Evolutionary conservation across 2,797 vertebrate genomes (phyloP), one percentile per base, ranked within the genome.

Genomic region (Pterois miles): DNA sequence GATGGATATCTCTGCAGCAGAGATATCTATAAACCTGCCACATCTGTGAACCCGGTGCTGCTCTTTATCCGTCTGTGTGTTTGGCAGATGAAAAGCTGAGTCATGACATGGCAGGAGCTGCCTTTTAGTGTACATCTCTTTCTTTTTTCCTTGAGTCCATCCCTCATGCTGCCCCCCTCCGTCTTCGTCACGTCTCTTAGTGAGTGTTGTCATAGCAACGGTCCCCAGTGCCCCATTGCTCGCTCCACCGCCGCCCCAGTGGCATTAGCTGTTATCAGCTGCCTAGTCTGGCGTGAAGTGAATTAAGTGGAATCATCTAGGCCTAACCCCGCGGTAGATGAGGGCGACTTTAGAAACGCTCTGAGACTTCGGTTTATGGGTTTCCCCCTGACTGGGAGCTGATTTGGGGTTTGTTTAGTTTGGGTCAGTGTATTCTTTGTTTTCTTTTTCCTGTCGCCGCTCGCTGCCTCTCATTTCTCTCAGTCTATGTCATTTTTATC

Each of bases 151-250:
- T 63, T 11, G 4, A 59, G 14, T 36, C 33, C 25, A 25, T 59
- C 34, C 25, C 25, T 58, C 58, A 40, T 13, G 20, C 58, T 12
- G 3, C 5, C 34, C 4, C 34, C 9, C 38, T 4, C 33, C 23
- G 5, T 59, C 53, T 50, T 53, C 10, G 23, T 79, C 60, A 46
- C 8, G 5, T 68, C 75, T 76, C 65, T 62, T 72, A 11, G 69
- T 27, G 54, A 67, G 46, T 8, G 87, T 92, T 11, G 84, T 80
- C 90, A 91, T 91, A 67, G 91, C 84, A 91, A 88, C 90, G 11
- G 56, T 70, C 82, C 64, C 78, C 74, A 14, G 74, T 8, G 75
- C 77, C 71, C 78, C 64, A 34, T 83, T 43, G 64, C 67, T 46
- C 12, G 53, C 74, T 78, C 69, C 34, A 1, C 31, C 8, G 8